Percentiles rank a stretch among this genome's conserved stretches.
These are phyloP conservation scores for Himalopsyche phryganea DNA, from an alignment of 1,140 invertebrate genomes.

Conservation along the genomic window DNA sequence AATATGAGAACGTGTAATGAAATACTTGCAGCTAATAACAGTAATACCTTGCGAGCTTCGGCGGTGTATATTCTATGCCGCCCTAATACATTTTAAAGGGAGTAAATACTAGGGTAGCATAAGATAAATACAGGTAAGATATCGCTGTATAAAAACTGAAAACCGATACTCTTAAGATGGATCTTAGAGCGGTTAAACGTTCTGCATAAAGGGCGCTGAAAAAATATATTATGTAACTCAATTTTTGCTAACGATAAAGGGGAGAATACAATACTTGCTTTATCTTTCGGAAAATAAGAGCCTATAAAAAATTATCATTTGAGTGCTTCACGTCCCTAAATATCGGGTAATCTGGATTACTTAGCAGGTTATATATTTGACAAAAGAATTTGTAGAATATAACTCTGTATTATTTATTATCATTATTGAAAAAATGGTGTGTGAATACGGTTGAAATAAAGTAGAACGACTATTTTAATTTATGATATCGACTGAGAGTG, in stretches of 20 bases:
- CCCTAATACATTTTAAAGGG: neutral
- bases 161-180: slow-evolving; percentile 8
- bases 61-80: slow-evolving; percentile 1
- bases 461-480: too few species aligned
- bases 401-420: too few species aligned
- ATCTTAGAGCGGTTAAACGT: neutral
- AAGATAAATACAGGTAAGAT: slow-evolving; percentile 20
- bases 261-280: slow-evolving; percentile 6
- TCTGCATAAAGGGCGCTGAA: neutral
- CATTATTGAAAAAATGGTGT: too few species aligned
- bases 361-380: too few species aligned
- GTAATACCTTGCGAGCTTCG: neutral
- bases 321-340: too few species aligned
- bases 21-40: slow-evolving; percentile 4
- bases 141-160: slow-evolving; percentile 19
- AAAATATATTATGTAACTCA: neutral
- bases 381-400: too few species aligned
- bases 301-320: too few species aligned
- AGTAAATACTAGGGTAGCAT: neutral
- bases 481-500: too few species aligned
- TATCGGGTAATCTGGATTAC: too few species aligned
- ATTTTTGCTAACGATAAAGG: slow-evolving; percentile 7
- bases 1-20: neutral
- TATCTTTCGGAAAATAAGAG: too few species aligned
- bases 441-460: too few species aligned